Evolutionary conservation across 1,140 invertebrate species (phyloP).

Genomic region (Acromyrmex echinatior): DNA sequence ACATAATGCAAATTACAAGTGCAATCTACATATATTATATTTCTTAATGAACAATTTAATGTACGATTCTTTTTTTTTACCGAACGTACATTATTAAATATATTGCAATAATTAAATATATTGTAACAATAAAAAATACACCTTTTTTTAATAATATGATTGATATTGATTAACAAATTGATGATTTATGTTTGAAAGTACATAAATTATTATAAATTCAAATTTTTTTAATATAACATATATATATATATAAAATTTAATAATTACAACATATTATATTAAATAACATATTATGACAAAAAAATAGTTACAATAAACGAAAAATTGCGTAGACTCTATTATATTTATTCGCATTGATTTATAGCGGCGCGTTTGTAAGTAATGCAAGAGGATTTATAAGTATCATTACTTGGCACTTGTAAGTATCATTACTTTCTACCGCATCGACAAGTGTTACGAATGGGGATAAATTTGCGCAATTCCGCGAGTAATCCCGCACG

Average conservation of each 20-base stretch:
- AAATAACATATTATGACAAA: not conserved
- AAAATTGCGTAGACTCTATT: not conserved
- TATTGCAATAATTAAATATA: no score
- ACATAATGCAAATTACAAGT: not conserved
- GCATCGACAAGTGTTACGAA: slow-evolving; percentile 57
- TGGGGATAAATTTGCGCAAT: slow-evolving; percentile 54
- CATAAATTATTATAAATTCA: no score
- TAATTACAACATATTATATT: slow-evolving; percentile 1
- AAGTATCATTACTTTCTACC: slow-evolving; percentile 41
- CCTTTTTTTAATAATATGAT: no score
- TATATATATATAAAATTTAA: no score
- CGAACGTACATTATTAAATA: no score
- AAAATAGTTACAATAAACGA: slow-evolving; percentile 1
- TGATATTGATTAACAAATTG: no score
- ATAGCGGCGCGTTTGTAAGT: not conserved
- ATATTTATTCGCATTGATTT: slow-evolving; percentile 32
- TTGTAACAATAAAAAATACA: no score
- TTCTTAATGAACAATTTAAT: slow-evolving; percentile 3
- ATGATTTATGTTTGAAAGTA: no score
- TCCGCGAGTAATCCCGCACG: slow-evolving; percentile 25
- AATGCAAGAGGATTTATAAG: slow-evolving; percentile 29
- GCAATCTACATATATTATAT: not conserved
- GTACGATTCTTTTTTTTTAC: no score
- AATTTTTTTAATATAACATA: no score
- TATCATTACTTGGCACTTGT: slow-evolving; percentile 37